Conservation (phyloP, 2,113 vertebrate species). For the Ceyx melanurus region DNA sequence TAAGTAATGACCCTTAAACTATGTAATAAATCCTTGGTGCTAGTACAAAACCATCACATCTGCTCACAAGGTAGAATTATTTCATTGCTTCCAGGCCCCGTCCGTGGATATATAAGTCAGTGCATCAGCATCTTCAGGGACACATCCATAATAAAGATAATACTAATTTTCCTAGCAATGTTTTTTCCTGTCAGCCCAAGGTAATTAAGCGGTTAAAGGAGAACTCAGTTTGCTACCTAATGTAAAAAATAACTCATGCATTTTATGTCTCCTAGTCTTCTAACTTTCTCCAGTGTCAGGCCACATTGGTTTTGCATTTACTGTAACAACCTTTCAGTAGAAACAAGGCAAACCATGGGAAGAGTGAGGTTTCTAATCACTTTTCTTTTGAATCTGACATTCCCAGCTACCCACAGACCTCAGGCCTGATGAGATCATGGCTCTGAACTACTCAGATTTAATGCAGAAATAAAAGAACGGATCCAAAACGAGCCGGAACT, state of each 20-base stretch:
- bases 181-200: slow-evolving; percentile 54
- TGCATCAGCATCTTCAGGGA: slow-evolving; percentile 41
- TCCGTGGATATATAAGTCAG: not conserved
- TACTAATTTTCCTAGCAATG: slow-evolving; percentile 39
- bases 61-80: slow-evolving; percentile 43
- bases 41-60: slow-evolving; percentile 28
- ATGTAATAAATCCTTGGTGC: slow-evolving; percentile 34
- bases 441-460: not conserved
- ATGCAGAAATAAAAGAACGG: not conserved
- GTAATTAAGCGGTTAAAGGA: slow-evolving; percentile 66
- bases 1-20: slow-evolving; percentile 44
- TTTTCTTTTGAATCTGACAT: not conserved
- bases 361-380: not conserved
- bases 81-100: slow-evolving; percentile 2
- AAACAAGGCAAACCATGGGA: not conserved
- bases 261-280: slow-evolving; percentile 59
- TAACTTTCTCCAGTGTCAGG: slow-evolving; percentile 37
- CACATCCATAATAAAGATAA: slow-evolving; percentile 58
- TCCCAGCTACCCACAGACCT: not conserved
- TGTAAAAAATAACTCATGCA: slow-evolving; percentile 54
- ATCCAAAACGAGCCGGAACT: slow-evolving; percentile 13
- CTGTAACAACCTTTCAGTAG: not conserved
- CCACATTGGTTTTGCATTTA: slow-evolving; percentile 64
- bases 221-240: slow-evolving; percentile 49
- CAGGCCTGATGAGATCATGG: not conserved